Base-by-base conservation (phyloP, 2,113 vertebrate genomes). In the Ceyx margarethae region DNA sequence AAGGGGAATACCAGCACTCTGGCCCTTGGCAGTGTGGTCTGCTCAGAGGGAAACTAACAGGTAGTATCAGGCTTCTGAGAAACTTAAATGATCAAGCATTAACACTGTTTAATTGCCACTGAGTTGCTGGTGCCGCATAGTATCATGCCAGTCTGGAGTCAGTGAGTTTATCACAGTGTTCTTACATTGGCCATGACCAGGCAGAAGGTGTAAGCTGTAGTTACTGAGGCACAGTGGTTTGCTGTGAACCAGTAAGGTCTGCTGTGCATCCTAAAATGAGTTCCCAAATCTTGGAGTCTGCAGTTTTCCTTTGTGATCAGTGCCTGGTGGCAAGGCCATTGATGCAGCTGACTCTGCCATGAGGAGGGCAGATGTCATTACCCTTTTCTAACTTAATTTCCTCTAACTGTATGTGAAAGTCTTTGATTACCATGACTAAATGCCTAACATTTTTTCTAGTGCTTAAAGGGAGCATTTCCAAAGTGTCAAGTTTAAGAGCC, bases 91-190 rank as follows among this genome's bases (percentile, higher is more conserved):
- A 37, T 37, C 37, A 37, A 37, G 37, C 37, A 37, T 37, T 10
- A 37, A 37, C 37, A 10, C 37, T 37, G 37, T 37, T 37, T 53
- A 61, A 46, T 65, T 76, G 45, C 37, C 14, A 37, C 22, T 53
- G 29, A 81, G 19, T 73, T 82, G 18, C 29, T 3, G 4, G 0
- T 73, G 29, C 10, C 7, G 3, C 43, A 74, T 29, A 10, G 4
- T 15, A 0, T 42, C 9, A 4, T 14, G 21, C 42, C 26, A 11
- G 2, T 54, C 37, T 77, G 46, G 51, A 62, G 10, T 73, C 23
- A 48, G 3, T 0, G 0, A 7, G 54, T 90, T 26, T 71, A 0
- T 1, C 26, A 0, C 8, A 42, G 20, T 29, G 29, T 43, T 77
- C 7, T 1, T 61, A 60, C 25, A 11, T 15, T 56, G 76, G 76